Conservation (phyloP, 92 coral and sea anemone species). For the Isaurus tuberculatus region DNA sequence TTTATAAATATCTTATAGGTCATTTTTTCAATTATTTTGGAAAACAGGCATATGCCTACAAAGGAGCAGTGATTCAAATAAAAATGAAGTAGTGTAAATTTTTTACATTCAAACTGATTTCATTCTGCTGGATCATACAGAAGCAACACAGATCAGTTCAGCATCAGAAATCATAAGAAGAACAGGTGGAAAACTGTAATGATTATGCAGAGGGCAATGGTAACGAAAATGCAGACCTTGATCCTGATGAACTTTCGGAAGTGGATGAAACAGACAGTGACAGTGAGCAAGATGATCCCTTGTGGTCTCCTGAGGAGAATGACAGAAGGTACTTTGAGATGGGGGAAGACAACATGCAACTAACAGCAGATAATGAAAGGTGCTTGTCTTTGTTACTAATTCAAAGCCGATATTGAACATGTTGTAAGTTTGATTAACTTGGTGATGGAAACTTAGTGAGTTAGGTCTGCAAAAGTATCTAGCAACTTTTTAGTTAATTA, state of each 20-base stretch:
- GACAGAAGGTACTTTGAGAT: conserved; percentile 8
- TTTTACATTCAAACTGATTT: conserved; percentile 10
- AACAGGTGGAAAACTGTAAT: conserved; percentile 9
- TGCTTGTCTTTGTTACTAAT: conserved; percentile 16
- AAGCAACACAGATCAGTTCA: conserved; percentile 30
- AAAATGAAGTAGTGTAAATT: neutral
- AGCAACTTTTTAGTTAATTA: neutral
- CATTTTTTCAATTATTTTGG: neutral
- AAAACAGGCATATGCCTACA: conserved; percentile 15
- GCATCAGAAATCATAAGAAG: conserved; percentile 8
- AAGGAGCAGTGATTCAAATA: conserved; percentile 22
- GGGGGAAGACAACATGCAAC: conserved; percentile 25
- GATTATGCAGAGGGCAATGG: neutral
- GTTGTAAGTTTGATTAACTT: neutral
- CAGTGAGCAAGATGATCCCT: conserved; percentile 15
- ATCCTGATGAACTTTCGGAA: conserved; percentile 16
- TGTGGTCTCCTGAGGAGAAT: conserved; percentile 24
- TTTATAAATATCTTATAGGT: conserved; percentile 6
- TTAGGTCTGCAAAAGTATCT: conserved; percentile 2
- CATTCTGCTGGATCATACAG: conserved; percentile 11
- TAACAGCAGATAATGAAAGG: conserved; percentile 21
- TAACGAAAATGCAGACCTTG: conserved; percentile 7
- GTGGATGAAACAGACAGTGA: conserved; percentile 21
- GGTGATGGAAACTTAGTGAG: conserved; percentile 5
- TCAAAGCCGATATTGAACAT: conserved; percentile 12